Evolutionary conservation across 2,888 invertebrate genomes (phyloP).

Genomic region (Brenthis ino): DNA sequence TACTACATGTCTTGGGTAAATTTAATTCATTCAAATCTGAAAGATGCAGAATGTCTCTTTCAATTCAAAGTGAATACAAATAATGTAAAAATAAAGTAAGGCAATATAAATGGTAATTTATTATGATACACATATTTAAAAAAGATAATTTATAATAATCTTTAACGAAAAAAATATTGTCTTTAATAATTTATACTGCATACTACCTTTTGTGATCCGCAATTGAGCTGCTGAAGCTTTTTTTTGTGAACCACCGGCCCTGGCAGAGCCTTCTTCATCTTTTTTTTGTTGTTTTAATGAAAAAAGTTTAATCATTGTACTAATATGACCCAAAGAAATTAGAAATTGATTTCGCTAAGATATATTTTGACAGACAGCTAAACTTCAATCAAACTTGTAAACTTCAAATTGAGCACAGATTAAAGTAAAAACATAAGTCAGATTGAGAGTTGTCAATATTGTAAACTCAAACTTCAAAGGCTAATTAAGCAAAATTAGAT

Average conservation of each 20-base stretch:
- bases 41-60: conserved; percentile 51
- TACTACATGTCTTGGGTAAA: conserved; percentile 97
- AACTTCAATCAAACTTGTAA: conserved; percentile 32
- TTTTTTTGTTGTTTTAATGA: conserved; percentile 99
- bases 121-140: background rate
- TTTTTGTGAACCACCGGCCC: conserved; percentile 88
- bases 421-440: background rate
- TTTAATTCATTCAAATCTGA: conserved; percentile 98
- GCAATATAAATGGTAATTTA: background rate
- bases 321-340: conserved; percentile 70
- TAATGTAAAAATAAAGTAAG: background rate
- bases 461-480: too few relatives aligned
- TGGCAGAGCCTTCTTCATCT: conserved; percentile 92
- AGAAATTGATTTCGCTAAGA: conserved; percentile 67
- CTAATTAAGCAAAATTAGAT: too few relatives aligned
- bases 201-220: conserved; percentile 96
- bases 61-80: background rate
- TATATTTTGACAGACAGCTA: conserved; percentile 72
- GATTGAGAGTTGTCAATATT: too few relatives aligned
- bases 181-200: conserved; percentile 13
- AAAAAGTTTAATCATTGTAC: conserved; percentile 97
- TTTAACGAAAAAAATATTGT: conserved; percentile 14
- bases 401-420: conserved; percentile 1
- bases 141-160: conserved; percentile 15
- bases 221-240: conserved; percentile 98